Evolutionary conservation across 92 coral and sea anemone species (phyloP), one percentile per base, ranked within the genome.

Genomic region (Epizoanthus stellaris): DNA sequence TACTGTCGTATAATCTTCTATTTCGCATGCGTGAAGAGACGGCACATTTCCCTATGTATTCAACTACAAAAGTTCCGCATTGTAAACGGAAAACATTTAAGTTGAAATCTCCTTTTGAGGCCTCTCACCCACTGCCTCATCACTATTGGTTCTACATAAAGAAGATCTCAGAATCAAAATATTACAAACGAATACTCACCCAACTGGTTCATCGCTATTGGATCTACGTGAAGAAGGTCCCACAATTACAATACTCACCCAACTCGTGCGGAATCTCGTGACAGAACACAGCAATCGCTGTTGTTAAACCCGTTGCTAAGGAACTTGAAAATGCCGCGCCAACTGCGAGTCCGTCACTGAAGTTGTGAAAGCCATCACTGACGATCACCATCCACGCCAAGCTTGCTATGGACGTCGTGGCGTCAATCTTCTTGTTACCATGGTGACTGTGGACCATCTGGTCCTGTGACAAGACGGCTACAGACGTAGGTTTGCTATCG

Each of bases 351-450:
- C 98, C 98, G 74, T 96, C 98, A 72, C 98, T 93, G 52, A 96
- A 88, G 89, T 96, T 96, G 81, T 96, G 98, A 77, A 96, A 92
- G 34, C 98, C 98, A 75, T 96, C 98, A 0, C 98, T 95, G 15
- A 94, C 93, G 30, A 96, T 96, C 23, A 96, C 98, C 98, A 94
- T 96, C 98, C 98, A 96, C 38, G 98, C 98, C 57, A 96, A 88
- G 57, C 98, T 73, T 19, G 98, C 98, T 71, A 96, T 93, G 47
- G 93, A 85, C 1, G 88, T 83, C 6, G 93, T 89, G 17, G 57
- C 42, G 81, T 73, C 91, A 77, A 77, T 73, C 34, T 92, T 91
- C 1, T 77, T 58, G 23, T 90, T 85, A 61, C 87, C 75, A 42
- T 88, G 89, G 70, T 93, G 98, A 85, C 71, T 61, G 45, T 62